A percentile compares a stretch with the other conserved stretches of the same genome.
Evolutionary conservation across 2,113 vertebrate genomes (phyloP).

Genomic region (Physeter macrocephalus): DNA sequence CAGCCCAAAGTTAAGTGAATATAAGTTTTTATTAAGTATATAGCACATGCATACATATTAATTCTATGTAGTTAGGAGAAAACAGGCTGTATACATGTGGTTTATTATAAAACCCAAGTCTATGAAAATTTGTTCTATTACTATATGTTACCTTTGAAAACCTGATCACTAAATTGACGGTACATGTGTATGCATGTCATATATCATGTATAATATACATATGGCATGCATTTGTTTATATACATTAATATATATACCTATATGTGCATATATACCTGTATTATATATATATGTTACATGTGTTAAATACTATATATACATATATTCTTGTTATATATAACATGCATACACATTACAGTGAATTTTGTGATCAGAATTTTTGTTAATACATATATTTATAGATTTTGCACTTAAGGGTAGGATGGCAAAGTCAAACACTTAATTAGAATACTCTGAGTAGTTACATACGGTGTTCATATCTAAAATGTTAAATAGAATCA

Average conservation of each 20-base stretch:
- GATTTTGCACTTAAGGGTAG: background rate
- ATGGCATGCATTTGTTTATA: background rate
- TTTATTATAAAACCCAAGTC: background rate
- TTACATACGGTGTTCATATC: background rate
- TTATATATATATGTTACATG: too few species aligned
- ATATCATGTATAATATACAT: background rate
- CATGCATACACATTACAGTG: background rate
- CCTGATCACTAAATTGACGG: background rate
- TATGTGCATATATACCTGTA: background rate
- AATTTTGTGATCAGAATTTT: background rate
- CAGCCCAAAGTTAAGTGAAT: background rate
- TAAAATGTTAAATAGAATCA: background rate
- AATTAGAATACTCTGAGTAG: background rate
- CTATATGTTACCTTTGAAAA: background rate
- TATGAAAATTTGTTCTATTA: background rate
- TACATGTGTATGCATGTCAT: background rate
- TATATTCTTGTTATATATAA: background rate
- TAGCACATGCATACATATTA: background rate
- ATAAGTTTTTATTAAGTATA: background rate
- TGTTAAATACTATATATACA: background rate
- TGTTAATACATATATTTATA: background rate
- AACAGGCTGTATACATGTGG: background rate
- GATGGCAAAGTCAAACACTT: background rate
- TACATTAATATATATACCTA: background rate
- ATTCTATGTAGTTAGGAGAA: background rate